Base-by-base conservation (phyloP, 30 jellyfish, hydroid and myxozoan genomes). In the Cassiopea andromeda region DNA sequence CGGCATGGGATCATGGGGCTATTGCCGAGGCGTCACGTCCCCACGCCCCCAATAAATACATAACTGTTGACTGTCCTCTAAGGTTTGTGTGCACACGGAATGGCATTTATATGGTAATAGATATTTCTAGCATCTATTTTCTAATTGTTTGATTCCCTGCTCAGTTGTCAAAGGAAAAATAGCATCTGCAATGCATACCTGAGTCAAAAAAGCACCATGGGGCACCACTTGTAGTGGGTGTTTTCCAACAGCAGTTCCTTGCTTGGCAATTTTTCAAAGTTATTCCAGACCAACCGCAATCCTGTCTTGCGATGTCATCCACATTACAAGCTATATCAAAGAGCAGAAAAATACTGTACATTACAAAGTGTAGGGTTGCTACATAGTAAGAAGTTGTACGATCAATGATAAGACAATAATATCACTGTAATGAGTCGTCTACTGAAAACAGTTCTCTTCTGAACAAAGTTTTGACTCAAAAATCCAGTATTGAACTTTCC, bases 181-280 rank as follows among this genome's bases (percentile, higher is more conserved):
- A 50, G 9, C 9, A 50, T 50, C 9, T 50, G 64, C 64, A 50
- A 9, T 61, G 14, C 93, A 19, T 68, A 86, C 93, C 69, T 60
- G 78, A 48, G 66, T 86, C 78, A 57, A 64, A 80, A 48, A 88
- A 88, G 73, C 95, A 88, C 95, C 95, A 88, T 47, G 95, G 95
- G 19, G 1, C 12, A 44, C 85, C 90, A 0, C 0, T 1, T 18
- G 10, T 12, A 12, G 70, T 1, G 17, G 87, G 0, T 1, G 61
- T 1, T 16, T n/a, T 73, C 90, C 90, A 88, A 57, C 95, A 88
- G 73, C 95, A 88, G 16, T 45, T 67, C 8, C 57, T 73, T 1
- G 87, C 48, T 44, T 0, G 46, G 48, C 95, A 88, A 1, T 2
- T 1, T 50, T 72, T 2, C 5, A 64, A 9, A 15, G n/a, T 59